phyloP scores from a whole-genome alignment of 2,113 vertebrate species.

The Eulacestoma nigropectus region DNA sequence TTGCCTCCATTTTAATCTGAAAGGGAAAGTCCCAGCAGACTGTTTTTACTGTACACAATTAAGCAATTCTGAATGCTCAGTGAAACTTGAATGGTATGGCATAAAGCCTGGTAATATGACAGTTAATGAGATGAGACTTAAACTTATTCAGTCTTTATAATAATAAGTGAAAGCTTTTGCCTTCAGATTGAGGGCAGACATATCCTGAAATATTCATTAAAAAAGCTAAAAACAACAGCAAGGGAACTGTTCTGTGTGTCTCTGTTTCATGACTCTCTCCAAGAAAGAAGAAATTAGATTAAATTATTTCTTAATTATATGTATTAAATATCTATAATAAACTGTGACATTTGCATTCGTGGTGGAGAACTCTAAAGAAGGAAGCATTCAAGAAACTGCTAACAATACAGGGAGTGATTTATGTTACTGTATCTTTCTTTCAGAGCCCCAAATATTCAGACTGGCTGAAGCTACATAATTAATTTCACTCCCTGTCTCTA shows the following conservation, averaged over 20 bases:
- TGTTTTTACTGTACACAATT: conserved; percentile 74
- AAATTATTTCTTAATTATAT: conserved; percentile 56
- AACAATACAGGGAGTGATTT: conserved; percentile 13
- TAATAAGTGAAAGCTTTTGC: conserved; percentile 64
- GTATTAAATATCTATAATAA: conserved; percentile 22
- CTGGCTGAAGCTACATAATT: neutral
- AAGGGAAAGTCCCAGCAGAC: conserved; percentile 57
- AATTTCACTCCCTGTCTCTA: neutral
- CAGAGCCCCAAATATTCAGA: neutral
- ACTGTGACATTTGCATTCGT: conserved; percentile 31
- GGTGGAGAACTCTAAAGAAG: neutral
- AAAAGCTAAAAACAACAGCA: conserved; percentile 37
- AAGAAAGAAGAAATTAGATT: conserved; percentile 23
- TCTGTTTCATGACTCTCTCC: conserved; percentile 20
- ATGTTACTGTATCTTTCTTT: neutral
- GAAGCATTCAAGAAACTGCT: neutral
- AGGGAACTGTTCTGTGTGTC: neutral
- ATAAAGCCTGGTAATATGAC: conserved; percentile 65
- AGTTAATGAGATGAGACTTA: conserved; percentile 72
- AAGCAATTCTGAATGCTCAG: conserved; percentile 70
- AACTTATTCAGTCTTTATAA: conserved; percentile 61
- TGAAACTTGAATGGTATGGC: conserved; percentile 67
- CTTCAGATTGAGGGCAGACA: conserved; percentile 41
- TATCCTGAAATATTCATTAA: conserved; percentile 34
- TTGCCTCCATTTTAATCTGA: conserved; percentile 54